Evolutionary conservation across 1,140 invertebrate genomes (phyloP).

Genomic region (Drosophila baimaii): DNA sequence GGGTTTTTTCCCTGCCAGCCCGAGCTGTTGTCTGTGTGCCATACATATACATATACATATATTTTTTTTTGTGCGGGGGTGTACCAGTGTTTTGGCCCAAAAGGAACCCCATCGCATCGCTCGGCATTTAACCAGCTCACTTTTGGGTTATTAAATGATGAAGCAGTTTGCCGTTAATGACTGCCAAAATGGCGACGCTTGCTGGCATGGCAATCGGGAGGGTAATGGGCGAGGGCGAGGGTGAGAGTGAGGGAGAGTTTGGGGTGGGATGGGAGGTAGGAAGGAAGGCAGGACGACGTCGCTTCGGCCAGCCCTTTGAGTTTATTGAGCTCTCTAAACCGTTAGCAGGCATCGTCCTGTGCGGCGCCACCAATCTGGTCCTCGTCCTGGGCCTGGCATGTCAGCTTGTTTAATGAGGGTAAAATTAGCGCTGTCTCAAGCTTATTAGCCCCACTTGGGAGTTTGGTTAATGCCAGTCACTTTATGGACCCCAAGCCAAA

Average conservation of each 20-base stretch:
- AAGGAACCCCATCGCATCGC: constrained; percentile 48
- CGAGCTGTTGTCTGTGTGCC: constrained; percentile 62
- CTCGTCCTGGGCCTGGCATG: constrained; percentile 57
- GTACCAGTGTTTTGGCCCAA: constrained; percentile 41
- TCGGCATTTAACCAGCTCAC: constrained; percentile 82
- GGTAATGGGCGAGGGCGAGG: not conserved
- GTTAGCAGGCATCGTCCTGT: constrained; percentile 52
- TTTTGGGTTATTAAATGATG: constrained; percentile 83
- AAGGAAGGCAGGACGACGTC: constrained; percentile 4
- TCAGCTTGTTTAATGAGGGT: constrained; percentile 83
- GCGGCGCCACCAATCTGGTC: constrained; percentile 46
- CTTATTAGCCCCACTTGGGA: constrained; percentile 81
- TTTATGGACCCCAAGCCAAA: constrained; percentile 57
- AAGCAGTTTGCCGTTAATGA: constrained; percentile 83
- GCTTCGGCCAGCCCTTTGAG: constrained; percentile 66
- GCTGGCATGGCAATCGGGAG: constrained; percentile 39
- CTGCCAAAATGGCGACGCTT: constrained; percentile 76
- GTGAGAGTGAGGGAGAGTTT: not conserved
- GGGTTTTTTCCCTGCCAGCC: constrained; percentile 27
- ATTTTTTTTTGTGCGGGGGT: constrained; percentile 14
- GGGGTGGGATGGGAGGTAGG: constrained; percentile 2
- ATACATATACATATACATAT: constrained; percentile 7
- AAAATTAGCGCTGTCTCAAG: constrained; percentile 83
- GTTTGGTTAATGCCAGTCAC: constrained; percentile 79
- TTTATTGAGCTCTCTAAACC: constrained; percentile 79